Evolutionary conservation across 1,140 invertebrate genomes (phyloP).

Genomic region (Lepeophtheirus salmonis): DNA sequence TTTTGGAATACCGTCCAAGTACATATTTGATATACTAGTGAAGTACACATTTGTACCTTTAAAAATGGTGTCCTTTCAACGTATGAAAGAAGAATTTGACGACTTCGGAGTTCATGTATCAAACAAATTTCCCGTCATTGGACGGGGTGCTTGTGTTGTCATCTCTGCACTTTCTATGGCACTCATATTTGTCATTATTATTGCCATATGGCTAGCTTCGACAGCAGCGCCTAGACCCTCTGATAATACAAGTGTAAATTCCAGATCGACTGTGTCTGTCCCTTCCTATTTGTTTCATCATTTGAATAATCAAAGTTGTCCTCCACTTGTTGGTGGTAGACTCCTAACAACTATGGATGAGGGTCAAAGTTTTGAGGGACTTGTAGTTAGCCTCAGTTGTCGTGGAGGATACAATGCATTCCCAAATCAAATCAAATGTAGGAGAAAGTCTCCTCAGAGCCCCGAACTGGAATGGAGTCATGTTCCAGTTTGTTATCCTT

Average conservation of each 20-base stretch:
- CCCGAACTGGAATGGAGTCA: constrained; percentile 1
- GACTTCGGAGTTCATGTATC: background rate
- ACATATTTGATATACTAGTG: too few species aligned
- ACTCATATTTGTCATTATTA: background rate
- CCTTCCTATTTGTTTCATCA: background rate
- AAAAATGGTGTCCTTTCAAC: constrained; percentile 7
- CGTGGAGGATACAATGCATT: constrained; percentile 1
- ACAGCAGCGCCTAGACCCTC: background rate
- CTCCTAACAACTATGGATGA: constrained; percentile 1
- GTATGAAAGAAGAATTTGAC: constrained; percentile 15
- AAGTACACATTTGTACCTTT: background rate
- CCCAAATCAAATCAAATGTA: constrained; percentile 4
- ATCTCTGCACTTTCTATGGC: constrained; percentile 3
- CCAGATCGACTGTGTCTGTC: background rate
- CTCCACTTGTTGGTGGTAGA: background rate
- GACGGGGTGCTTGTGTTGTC: background rate
- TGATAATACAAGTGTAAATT: background rate
- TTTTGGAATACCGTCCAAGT: too few species aligned
- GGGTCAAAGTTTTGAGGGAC: constrained; percentile 16
- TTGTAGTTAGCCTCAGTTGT: constrained; percentile 1
- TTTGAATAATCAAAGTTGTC: background rate
- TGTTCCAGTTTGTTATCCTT: constrained; percentile 13
- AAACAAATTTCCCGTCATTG: background rate
- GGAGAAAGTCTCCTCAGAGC: background rate
- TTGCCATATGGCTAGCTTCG: background rate